Conservation (phyloP, 2,888 invertebrate genomes). For the Dasysyrphus albostriatus region DNA sequence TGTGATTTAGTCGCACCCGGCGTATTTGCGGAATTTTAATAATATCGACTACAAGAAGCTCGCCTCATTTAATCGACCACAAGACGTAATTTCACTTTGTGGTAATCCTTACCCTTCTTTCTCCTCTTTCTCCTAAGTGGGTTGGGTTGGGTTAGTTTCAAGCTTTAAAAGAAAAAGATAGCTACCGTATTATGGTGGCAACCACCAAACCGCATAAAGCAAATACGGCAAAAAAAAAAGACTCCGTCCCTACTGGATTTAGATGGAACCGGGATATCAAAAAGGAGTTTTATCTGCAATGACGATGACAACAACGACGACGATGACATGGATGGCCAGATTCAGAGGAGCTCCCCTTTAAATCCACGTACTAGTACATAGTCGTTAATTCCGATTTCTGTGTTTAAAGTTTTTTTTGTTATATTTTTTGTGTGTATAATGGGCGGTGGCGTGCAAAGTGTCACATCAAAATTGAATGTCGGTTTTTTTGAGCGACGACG, state of each 20-base stretch:
- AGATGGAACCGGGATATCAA: slow-evolving; percentile 38
- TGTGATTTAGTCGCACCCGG: slow-evolving; percentile 43
- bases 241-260: slow-evolving; percentile 39
- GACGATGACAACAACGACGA: slow-evolving; percentile 19
- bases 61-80: slow-evolving; percentile 70
- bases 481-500: slow-evolving; percentile 22
- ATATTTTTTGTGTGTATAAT: slow-evolving; percentile 11
- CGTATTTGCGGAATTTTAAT: slow-evolving; percentile 66
- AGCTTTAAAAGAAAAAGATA: slow-evolving; percentile 39
- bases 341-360: not conserved
- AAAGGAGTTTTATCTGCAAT: slow-evolving; percentile 50
- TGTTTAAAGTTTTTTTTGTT: slow-evolving; percentile 19
- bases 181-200: slow-evolving; percentile 63
- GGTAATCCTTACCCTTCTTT: slow-evolving; percentile 12
- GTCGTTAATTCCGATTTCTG: slow-evolving; percentile 54
- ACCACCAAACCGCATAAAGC: slow-evolving; percentile 49
- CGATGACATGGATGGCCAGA: not conserved
- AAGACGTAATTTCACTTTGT: slow-evolving; percentile 73
- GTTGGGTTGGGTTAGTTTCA: slow-evolving; percentile 54
- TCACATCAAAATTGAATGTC: slow-evolving; percentile 35
- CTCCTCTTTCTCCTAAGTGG: not conserved
- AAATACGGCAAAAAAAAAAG: slow-evolving; percentile 31
- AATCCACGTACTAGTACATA: slow-evolving; percentile 16
- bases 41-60: slow-evolving; percentile 55
- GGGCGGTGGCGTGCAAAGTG: slow-evolving; percentile 48